Conservation (phyloP, 1,140 invertebrate species). For the Plodia interpunctella region DNA sequence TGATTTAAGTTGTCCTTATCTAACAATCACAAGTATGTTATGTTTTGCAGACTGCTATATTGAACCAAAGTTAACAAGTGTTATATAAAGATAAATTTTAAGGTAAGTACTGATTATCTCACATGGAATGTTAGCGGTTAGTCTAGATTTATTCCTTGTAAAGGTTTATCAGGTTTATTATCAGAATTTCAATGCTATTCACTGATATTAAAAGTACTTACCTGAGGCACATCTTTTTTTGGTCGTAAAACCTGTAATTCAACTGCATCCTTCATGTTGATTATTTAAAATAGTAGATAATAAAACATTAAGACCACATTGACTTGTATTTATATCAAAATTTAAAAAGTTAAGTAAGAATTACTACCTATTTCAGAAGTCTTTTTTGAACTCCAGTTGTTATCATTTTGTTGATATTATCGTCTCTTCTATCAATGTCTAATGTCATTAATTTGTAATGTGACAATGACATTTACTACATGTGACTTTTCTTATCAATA, state of each 20-base stretch:
- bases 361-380: not conserved
- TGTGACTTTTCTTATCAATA: too few relatives aligned
- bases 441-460: too few relatives aligned
- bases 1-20: too few relatives aligned
- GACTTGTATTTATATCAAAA: not conserved
- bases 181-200: not conserved
- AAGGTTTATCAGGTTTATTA: not conserved
- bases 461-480: too few relatives aligned
- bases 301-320: not conserved
- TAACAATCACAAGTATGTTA: too few relatives aligned
- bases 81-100: not conserved
- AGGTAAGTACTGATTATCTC: not conserved
- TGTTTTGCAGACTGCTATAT: too few relatives aligned
- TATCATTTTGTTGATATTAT: too few relatives aligned
- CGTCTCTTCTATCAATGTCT: too few relatives aligned
- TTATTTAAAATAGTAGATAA: not conserved
- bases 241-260: not conserved
- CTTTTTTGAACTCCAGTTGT: not conserved
- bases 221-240: not conserved
- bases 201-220: slow-evolving; percentile 3
- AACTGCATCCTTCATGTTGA: not conserved
- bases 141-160: not conserved
- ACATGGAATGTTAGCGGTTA: not conserved
- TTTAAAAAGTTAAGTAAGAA: not conserved
- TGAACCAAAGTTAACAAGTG: not conserved